Conservation (phyloP, 2,888 invertebrate species). For the Cephus runcator region DNA sequence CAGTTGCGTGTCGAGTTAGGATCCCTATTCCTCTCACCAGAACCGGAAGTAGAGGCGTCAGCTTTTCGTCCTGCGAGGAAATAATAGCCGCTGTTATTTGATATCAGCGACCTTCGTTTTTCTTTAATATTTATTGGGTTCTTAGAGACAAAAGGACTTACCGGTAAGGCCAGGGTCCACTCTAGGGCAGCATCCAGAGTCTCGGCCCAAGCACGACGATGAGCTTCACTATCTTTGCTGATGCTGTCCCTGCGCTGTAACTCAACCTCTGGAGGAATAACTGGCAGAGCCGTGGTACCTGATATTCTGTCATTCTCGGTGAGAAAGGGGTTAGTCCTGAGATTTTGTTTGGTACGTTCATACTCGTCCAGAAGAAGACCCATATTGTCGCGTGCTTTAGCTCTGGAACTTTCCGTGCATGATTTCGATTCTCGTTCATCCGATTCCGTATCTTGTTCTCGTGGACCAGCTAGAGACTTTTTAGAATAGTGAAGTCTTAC, state of each 20-base stretch:
- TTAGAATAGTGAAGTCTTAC: background rate
- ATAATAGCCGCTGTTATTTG: background rate
- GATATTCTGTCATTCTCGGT: constrained; percentile 30
- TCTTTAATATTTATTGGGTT: background rate
- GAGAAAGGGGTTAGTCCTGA: constrained; percentile 58
- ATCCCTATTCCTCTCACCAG: constrained; percentile 70
- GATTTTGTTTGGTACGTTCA: constrained; percentile 55
- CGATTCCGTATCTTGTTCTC: background rate
- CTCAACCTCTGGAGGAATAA: constrained; percentile 82
- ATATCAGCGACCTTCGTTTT: background rate
- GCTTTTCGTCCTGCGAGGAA: constrained; percentile 63
- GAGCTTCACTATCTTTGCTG: constrained; percentile 88
- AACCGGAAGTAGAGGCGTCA: constrained; percentile 70
- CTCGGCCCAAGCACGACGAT: constrained; percentile 85
- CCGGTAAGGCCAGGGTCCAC: constrained; percentile 74
- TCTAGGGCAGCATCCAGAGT: constrained; percentile 88
- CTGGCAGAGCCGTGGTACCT: constrained; percentile 72
- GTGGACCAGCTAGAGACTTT: background rate
- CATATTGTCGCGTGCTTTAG: constrained; percentile 37
- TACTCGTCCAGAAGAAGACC: constrained; percentile 57
- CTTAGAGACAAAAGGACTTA: constrained; percentile 29
- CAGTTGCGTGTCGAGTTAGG: constrained; percentile 70
- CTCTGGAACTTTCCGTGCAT: background rate
- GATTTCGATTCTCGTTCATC: background rate
- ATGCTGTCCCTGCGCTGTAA: constrained; percentile 79